Percentiles rank a stretch among this genome's conserved stretches.
phyloP scores from a whole-genome alignment of 2,113 vertebrate genomes.

The Tenrec ecaudatus region DNA sequence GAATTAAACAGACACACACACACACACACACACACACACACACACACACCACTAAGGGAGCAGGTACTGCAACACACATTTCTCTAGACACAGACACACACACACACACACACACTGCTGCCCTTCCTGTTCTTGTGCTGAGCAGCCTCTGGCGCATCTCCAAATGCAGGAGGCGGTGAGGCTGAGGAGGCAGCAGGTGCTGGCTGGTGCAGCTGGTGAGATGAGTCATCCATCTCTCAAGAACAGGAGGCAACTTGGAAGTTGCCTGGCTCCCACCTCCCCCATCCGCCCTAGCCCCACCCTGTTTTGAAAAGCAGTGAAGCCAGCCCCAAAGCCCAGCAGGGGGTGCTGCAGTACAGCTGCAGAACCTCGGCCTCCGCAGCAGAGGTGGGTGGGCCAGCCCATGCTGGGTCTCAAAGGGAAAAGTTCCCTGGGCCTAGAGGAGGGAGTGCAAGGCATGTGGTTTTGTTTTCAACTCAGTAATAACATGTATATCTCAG shows the following conservation, averaged over 20 bases:
- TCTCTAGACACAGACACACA: no score
- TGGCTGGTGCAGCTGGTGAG: background rate
- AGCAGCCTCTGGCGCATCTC: constrained; percentile 16
- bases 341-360: constrained; percentile 73
- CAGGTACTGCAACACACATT: no score
- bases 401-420: background rate
- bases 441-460: background rate
- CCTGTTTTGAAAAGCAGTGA: fast-evolving
- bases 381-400: background rate
- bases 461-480: constrained; percentile 35
- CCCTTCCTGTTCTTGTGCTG: no score
- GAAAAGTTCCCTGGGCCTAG: background rate
- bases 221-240: constrained; percentile 43
- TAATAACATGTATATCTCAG: background rate
- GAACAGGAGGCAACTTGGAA: background rate
- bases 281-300: background rate
- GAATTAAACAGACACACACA: no score
- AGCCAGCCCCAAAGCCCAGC: background rate
- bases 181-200: background rate
- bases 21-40: no score
- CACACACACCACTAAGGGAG: no score
- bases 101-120: no score
- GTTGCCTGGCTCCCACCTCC: background rate
- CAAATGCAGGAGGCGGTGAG: constrained; percentile 3
- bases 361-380: background rate